A percentile compares a stretch with the other conserved stretches of the same genome.
Evolutionary conservation across 1,140 invertebrate species (phyloP).

Genomic region (Chrysopa pallens): DNA sequence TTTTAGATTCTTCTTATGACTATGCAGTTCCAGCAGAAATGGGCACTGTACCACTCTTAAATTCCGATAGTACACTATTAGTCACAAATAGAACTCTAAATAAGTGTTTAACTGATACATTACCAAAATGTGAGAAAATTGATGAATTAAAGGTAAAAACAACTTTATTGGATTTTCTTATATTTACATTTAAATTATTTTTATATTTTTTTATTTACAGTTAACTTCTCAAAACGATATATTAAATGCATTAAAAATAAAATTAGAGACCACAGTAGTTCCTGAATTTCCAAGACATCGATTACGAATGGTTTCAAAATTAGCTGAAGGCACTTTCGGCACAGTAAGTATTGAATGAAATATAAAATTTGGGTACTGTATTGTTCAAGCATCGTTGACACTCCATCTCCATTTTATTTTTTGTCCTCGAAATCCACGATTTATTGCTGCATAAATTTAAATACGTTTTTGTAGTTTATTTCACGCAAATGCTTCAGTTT

Average conservation of each 20-base stretch:
- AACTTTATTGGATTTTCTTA: background rate
- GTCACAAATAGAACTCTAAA: conserved; percentile 7
- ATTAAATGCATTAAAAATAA: conserved; percentile 43
- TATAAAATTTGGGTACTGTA: too few species aligned
- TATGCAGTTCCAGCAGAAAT: conserved; percentile 53
- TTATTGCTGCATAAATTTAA: too few species aligned
- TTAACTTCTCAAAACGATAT: conserved; percentile 39
- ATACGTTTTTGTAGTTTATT: too few species aligned
- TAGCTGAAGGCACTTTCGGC: conserved; percentile 80
- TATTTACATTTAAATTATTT: background rate
- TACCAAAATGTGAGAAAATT: background rate
- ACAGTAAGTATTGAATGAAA: too few species aligned
- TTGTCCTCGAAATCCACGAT: too few species aligned
- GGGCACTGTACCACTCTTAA: conserved; percentile 44
- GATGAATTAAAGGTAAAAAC: background rate
- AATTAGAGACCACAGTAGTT: conserved; percentile 48
- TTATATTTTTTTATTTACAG: background rate
- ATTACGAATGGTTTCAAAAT: conserved; percentile 70
- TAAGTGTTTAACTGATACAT: too few species aligned
- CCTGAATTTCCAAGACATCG: conserved; percentile 71
- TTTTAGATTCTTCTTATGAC: conserved; percentile 31
- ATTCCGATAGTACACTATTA: conserved; percentile 17
- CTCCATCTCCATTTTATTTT: too few species aligned
- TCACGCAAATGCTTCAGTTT: too few species aligned
- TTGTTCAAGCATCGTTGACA: too few species aligned